Evolutionary conservation across 2,797 vertebrate genomes (phyloP).

Genomic region (Notolepis coatsorum): DNA sequence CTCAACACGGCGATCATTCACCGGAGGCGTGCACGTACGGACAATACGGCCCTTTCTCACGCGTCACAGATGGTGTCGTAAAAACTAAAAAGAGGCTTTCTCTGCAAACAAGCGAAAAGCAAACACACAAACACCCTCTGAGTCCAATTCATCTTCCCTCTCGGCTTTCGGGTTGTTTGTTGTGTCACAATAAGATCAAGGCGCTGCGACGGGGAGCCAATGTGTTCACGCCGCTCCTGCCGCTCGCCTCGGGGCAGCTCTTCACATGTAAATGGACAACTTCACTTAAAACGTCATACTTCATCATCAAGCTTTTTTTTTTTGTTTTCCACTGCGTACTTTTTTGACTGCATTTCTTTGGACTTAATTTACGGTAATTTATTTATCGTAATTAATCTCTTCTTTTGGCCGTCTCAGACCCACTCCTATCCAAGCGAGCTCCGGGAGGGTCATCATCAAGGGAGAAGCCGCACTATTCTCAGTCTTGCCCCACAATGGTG

Average conservation of each 20-base stretch:
- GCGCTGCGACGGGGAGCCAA: conserved; percentile 48
- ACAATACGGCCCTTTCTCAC: conserved; percentile 76
- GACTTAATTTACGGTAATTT: conserved; percentile 57
- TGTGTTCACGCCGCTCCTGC: conserved; percentile 62
- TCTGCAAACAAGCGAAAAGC: conserved; percentile 82
- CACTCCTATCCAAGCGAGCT: no score
- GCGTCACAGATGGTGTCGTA: conserved; percentile 79
- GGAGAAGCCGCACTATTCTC: no score
- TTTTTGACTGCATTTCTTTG: conserved; percentile 17
- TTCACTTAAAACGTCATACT: conserved; percentile 55
- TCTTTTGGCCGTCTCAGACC: no score
- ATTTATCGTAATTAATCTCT: conserved; percentile 45
- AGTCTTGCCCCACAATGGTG: no score
- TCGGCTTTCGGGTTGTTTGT: conserved; percentile 69
- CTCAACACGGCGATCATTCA: conserved; percentile 76
- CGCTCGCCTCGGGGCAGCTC: conserved; percentile 52
- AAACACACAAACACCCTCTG: conserved; percentile 84
- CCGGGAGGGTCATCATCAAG: no score
- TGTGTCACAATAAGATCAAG: conserved; percentile 75
- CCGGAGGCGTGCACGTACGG: conserved; percentile 61
- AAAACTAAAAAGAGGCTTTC: conserved; percentile 69
- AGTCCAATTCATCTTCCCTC: conserved; percentile 82
- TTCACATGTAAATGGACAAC: conserved; percentile 74
- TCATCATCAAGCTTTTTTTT: conserved; percentile 58
- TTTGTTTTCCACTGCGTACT: conserved; percentile 32